Base-by-base conservation (phyloP, 1,140 invertebrate species). In the Helicoverpa armigera region DNA sequence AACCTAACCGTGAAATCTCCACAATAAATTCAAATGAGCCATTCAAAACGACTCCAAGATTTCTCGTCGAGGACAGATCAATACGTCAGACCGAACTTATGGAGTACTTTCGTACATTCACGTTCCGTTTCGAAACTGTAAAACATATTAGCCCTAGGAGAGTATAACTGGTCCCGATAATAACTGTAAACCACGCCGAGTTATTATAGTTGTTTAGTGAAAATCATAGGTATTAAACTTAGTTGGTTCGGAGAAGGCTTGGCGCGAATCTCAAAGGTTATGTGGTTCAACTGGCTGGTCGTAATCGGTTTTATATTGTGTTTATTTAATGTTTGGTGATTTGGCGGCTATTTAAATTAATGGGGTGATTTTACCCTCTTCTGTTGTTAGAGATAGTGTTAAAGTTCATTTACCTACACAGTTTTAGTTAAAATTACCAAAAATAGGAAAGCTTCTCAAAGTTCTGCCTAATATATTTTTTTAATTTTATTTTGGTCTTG, bases 131-230 rank as follows among this genome's bases (percentile, higher is more conserved):
- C 67, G 67, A 53, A 53, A 53, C 51, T 16, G 48, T 70, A 53
- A 53, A 53, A 70, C 50, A 70, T 53, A 53, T 70, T 70, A 29
- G 67, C 65, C 67, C n/a, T 70, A 70, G 50, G 18, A 23, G 11
- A 23, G 16, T 23, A 16, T 70, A 70, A 53, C 67, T 53, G 50
- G 16, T 53, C 29, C 50, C 67, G 16, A 53, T 70, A 70, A 70
- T 70, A 51, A 53, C 67, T 16, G 48, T 53, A 29, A 70, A n/a
- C 67, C 67, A 53, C 31, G 18, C 51, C 67, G 53, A 70, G 11
- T 70, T 70, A 70, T 70, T 70, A 70, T 23, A 70, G 48, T 23
- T 14, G 67, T 70, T 70, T 70, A 70, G 67, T 70, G 50, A 70
- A 70, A 70, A 70, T 70, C 48, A 70, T 31, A 70, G 67, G 18